Evolutionary conservation across 1,140 invertebrate species (phyloP).

Genomic region (Gryon sp.): DNA sequence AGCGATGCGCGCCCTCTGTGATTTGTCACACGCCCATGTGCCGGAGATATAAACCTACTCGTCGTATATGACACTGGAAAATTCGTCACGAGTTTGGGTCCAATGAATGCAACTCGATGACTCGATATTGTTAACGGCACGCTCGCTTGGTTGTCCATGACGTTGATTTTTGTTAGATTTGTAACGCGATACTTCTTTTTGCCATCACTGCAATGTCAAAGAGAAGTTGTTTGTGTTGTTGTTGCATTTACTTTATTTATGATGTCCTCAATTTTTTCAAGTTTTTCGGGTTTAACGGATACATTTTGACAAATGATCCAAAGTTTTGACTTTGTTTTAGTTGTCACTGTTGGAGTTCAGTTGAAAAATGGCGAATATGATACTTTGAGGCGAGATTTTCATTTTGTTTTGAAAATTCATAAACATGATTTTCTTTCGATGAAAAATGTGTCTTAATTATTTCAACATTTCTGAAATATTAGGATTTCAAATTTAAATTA

Average conservation of each 20-base stretch:
- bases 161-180: slow-evolving; percentile 14
- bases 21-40: slow-evolving; percentile 66
- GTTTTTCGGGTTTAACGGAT: too few species aligned
- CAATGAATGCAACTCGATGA: slow-evolving; percentile 75
- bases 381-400: too few species aligned
- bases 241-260: slow-evolving; percentile 21
- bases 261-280: not conserved
- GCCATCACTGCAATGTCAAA: slow-evolving; percentile 1
- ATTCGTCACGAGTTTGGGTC: slow-evolving; percentile 72
- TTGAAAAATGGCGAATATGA: too few species aligned
- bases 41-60: slow-evolving; percentile 25
- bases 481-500: too few species aligned
- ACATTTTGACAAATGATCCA: too few species aligned
- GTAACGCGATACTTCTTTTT: slow-evolving; percentile 5
- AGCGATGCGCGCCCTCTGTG: slow-evolving; percentile 60
- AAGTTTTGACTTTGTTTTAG: not conserved
- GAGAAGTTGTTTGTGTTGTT: slow-evolving; percentile 28
- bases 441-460: too few species aligned
- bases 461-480: too few species aligned
- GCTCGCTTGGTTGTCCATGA: slow-evolving; percentile 29
- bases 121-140: slow-evolving; percentile 74
- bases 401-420: too few species aligned
- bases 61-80: slow-evolving; percentile 57
- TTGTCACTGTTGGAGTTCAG: too few species aligned
- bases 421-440: too few species aligned